Conservation (phyloP, 2,888 invertebrate species). For the Tineola bisselliella region DNA sequence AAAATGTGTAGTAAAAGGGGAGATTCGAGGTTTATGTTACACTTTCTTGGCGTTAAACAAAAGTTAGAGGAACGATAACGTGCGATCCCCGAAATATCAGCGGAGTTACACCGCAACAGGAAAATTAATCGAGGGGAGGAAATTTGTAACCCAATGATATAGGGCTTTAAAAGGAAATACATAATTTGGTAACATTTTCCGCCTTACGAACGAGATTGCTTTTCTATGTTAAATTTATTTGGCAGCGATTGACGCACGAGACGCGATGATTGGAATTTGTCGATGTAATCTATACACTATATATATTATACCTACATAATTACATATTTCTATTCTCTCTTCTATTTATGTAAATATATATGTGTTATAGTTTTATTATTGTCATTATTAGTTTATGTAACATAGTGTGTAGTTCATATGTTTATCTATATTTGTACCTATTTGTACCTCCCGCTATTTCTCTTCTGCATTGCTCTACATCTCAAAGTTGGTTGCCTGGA, state of each 20-base stretch:
- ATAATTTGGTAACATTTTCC: conserved; percentile 10
- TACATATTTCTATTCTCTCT: too few species aligned
- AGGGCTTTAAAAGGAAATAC: conserved; percentile 5
- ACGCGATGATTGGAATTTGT: neutral
- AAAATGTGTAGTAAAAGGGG: conserved; percentile 13
- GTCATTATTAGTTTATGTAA: too few species aligned
- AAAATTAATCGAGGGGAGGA: conserved; percentile 8
- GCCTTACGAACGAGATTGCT: neutral
- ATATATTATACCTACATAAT: too few species aligned
- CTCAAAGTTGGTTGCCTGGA: too few species aligned
- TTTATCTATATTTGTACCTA: too few species aligned
- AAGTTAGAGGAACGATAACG: conserved; percentile 50
- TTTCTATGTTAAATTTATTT: neutral
- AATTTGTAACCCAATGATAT: conserved; percentile 9
- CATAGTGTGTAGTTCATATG: too few species aligned
- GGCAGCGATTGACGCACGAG: neutral
- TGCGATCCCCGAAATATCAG: conserved; percentile 15
- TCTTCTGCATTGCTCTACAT: too few species aligned
- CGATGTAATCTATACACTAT: neutral
- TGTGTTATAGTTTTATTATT: too few species aligned
- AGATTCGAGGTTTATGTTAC: conserved; percentile 42
- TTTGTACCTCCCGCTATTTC: too few species aligned
- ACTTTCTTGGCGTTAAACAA: conserved; percentile 60
- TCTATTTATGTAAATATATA: neutral
- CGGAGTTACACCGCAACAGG: neutral